Percentiles rank a stretch among this genome's conserved stretches.
Evolutionary conservation across 2,113 vertebrate genomes (phyloP).

Genomic region (Gallinago paraguaiae): DNA sequence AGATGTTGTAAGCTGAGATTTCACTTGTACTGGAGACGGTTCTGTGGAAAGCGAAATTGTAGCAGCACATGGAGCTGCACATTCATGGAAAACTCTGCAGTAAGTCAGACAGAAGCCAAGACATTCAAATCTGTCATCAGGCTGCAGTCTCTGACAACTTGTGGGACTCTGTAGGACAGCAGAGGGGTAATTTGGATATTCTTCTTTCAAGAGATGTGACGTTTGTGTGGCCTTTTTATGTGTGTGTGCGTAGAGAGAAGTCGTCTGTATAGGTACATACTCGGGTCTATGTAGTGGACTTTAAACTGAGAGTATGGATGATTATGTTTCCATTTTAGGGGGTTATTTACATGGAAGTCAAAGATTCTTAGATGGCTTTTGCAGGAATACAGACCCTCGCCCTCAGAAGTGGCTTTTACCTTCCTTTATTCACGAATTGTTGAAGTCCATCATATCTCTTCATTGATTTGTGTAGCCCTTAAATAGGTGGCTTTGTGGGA

Average conservation of each 20-base stretch:
- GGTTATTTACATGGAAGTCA: neutral
- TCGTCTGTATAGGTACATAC: rapidly evolving
- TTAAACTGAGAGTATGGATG: neutral
- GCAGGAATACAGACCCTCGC: neutral
- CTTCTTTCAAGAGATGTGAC: neutral
- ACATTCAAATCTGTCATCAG: neutral
- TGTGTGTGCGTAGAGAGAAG: neutral
- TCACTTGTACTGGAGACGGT: neutral
- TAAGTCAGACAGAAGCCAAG: neutral
- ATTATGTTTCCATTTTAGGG: neutral
- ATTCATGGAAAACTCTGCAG: neutral
- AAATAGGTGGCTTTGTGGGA: neutral
- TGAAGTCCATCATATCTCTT: neutral
- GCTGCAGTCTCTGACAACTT: neutral
- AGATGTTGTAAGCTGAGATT: neutral
- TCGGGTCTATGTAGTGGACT: rapidly evolving
- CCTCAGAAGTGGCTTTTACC: neutral
- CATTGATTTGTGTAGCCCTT: rapidly evolving
- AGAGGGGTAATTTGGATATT: neutral
- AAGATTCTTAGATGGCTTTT: neutral
- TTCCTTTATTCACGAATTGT: neutral
- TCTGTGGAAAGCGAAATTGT: neutral
- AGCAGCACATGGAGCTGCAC: neutral
- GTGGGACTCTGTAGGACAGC: neutral
- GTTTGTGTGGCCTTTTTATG: neutral